Evolutionary conservation across 2,888 invertebrate genomes (phyloP).

Genomic region (Stenolophus ochropezus): DNA sequence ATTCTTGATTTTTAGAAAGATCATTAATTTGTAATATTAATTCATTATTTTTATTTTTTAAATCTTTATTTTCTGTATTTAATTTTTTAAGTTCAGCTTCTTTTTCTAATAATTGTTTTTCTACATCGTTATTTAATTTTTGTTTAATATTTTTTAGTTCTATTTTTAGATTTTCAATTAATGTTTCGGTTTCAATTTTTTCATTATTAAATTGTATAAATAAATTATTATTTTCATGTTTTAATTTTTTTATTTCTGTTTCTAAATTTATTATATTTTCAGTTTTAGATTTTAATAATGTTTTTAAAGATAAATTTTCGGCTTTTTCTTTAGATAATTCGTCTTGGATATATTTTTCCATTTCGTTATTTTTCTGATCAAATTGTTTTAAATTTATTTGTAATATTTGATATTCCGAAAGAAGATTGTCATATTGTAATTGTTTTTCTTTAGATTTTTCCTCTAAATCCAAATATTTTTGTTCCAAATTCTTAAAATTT

Average conservation of each 20-base stretch:
- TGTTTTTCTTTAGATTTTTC: conserved; percentile 9
- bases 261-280: not conserved
- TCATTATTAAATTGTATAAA: not conserved
- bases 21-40: not conserved
- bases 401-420: not conserved
- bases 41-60: not conserved
- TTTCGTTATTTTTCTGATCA: not conserved
- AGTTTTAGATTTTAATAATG: not conserved
- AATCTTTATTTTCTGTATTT: not conserved
- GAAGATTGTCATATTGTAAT: not conserved
- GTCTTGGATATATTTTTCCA: not conserved
- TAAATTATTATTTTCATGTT: not conserved
- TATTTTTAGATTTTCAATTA: not conserved
- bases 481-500: not conserved
- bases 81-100: not conserved
- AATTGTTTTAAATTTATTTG: not conserved
- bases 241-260: not conserved
- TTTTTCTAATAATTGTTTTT: not conserved
- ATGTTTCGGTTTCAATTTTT: not conserved
- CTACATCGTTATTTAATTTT: not conserved
- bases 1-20: not conserved
- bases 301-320: not conserved
- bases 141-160: not conserved
- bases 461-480: not conserved
- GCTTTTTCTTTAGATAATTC: not conserved